Evolutionary conservation across 2,113 vertebrate genomes (phyloP).

Genomic region (Clarias batrachus): DNA sequence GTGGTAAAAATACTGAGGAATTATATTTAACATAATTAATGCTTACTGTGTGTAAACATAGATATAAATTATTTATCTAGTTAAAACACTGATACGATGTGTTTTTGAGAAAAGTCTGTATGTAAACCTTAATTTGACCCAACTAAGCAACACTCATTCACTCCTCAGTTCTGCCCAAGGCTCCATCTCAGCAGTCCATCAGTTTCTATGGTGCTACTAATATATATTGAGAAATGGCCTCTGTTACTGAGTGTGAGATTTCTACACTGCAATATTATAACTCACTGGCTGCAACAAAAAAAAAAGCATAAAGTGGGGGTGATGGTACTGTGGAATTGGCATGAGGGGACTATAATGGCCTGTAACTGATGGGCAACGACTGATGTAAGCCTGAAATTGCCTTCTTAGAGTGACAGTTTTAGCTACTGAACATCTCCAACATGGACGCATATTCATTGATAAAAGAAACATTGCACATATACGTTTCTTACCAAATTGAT

Average conservation of each 20-base stretch:
- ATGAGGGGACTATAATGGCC: background rate
- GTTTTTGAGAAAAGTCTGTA: no score
- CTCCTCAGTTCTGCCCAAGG: background rate
- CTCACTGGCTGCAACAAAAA: conserved; percentile 17
- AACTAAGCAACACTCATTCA: background rate
- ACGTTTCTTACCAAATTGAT: no score
- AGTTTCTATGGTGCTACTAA: conserved; percentile 29
- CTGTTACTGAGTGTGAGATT: conserved; percentile 24
- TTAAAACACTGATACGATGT: background rate
- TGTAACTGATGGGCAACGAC: background rate
- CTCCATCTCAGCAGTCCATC: conserved; percentile 2
- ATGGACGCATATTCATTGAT: background rate
- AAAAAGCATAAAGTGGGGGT: background rate
- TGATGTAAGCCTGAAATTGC: conserved; percentile 1
- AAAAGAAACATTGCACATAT: no score
- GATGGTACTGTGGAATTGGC: background rate
- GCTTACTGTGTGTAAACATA: background rate
- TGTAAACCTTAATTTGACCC: background rate
- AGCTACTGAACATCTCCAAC: background rate
- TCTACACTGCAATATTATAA: conserved; percentile 15
- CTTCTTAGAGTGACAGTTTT: background rate
- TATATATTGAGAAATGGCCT: conserved; percentile 33
- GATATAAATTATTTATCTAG: background rate
- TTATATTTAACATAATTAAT: background rate
- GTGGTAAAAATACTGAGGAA: background rate